Base-by-base conservation (phyloP, 2,113 vertebrate species). In the Sinocyclocheilus maitianheensis region DNA sequence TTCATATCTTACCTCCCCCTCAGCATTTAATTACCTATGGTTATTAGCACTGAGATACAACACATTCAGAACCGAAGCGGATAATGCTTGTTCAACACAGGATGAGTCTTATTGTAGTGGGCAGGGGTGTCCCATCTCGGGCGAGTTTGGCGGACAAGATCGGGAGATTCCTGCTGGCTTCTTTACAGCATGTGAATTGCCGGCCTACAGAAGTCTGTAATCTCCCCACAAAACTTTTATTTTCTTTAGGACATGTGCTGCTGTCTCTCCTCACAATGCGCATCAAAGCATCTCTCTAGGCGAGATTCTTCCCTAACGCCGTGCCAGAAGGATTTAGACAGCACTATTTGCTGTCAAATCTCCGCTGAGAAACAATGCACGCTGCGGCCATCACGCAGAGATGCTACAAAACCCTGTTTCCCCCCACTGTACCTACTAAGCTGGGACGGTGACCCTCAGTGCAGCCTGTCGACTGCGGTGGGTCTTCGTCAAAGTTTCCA, bases 171-270 rank as follows among this genome's bases (percentile, higher is more conserved):
- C 94, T 91, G 94, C 94, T 95, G 94, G 93, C 93, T 94, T 91
- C 91, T 94, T 94, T 95, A 92, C 92, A 89, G 90, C 72, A 88
- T 48, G 90, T 94, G 94, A 95, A 95, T 95, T 81, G 90, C 88
- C 2, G 86, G 91, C 93, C 93, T 92, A 93, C 92, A 93, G 94
- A 94, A 95, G 94, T 94, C 94, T 90, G 89, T 95, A 95, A 95
- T 95, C 95, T 92, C 77, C 75, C 58, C 85, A 81, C 88, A 81
- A 90, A 91, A 91, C 89, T 91, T 91, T 91, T 90, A 91, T 92
- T 91, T 91, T 90, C 89, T 90, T 89, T 88, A 91, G 89, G 92
- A 92, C 91, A 87, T 91, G 90, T 76, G 89, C 83, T 87, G 48
- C 88, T 78, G 83, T 92, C 91, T 85, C 55, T 79, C 80, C 87